These are phyloP conservation scores for Julus scanicus DNA, from an alignment of 2,888 invertebrate species.

Conservation along the genomic window DNA sequence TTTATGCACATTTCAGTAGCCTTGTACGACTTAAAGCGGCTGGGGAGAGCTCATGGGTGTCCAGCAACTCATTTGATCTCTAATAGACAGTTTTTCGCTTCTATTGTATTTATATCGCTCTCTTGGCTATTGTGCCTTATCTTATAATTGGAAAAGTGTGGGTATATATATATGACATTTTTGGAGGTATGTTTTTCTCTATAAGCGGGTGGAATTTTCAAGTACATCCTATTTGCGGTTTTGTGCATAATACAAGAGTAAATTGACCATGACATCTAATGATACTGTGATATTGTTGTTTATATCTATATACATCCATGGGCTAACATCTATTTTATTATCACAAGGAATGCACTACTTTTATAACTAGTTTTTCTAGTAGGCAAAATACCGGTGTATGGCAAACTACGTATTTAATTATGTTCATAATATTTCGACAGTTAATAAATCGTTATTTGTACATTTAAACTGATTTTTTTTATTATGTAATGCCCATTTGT, in stretches of 20 bases:
- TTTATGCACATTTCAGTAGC: constrained; percentile 74
- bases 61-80: constrained; percentile 64
- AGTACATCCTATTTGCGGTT: background rate
- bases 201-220: background rate
- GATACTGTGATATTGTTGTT: constrained; percentile 27
- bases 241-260: background rate
- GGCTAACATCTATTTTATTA: background rate
- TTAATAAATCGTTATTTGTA: background rate
- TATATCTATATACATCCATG: background rate
- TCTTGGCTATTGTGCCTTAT: constrained; percentile 56
- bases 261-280: background rate
- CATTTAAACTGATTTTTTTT: background rate
- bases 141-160: background rate
- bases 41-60: constrained; percentile 63
- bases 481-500: too few relatives aligned
- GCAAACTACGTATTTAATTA: background rate
- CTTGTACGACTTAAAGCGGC: constrained; percentile 63
- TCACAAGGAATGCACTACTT: constrained; percentile 1
- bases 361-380: background rate
- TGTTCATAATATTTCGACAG: constrained; percentile 13
- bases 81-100: constrained; percentile 65
- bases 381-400: background rate
- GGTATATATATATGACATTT: too few relatives aligned
- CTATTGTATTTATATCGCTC: constrained; percentile 62
- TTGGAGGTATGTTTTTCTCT: background rate